A percentile compares a stretch with the other conserved stretches of the same genome.
Evolutionary conservation across 2,888 invertebrate species (phyloP).

Genomic region (Amphipyra tragopoginis): DNA sequence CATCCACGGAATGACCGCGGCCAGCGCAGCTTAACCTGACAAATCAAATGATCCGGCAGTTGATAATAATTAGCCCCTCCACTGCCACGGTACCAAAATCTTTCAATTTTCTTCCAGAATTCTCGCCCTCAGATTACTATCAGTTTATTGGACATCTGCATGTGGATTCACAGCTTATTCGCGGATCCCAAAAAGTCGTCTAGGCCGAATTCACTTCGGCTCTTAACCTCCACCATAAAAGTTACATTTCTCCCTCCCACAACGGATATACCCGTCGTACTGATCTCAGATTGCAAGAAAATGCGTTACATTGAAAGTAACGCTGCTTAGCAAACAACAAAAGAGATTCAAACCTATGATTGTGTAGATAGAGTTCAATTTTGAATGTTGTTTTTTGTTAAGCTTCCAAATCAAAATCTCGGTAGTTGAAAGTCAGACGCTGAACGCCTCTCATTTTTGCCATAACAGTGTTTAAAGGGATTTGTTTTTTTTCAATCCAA

Average conservation of each 20-base stretch:
- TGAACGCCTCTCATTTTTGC: conserved; percentile 45
- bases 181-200: conserved; percentile 37
- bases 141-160: conserved; percentile 22
- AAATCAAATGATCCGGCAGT: no score
- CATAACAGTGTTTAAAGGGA: conserved; percentile 48
- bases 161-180: conserved; percentile 28
- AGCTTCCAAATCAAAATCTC: conserved; percentile 49
- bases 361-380: neutral
- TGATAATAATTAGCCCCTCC: no score
- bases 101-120: conserved; percentile 3
- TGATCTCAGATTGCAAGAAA: conserved; percentile 77
- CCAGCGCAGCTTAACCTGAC: no score
- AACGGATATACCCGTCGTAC: conserved; percentile 70
- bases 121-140: conserved; percentile 26
- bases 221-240: conserved; percentile 72
- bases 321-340: conserved; percentile 15
- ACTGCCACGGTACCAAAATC: neutral
- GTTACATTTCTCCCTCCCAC: conserved; percentile 69
- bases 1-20: no score
- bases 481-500: conserved; percentile 47
- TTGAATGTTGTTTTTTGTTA: conserved; percentile 4
- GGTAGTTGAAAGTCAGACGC: conserved; percentile 37
- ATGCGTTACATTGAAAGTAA: conserved; percentile 70
- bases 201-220: conserved; percentile 58
- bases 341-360: conserved; percentile 11